These are phyloP conservation scores for Ennomos quercinarius DNA, from an alignment of 2,888 invertebrate genomes.

Conservation along the genomic window DNA sequence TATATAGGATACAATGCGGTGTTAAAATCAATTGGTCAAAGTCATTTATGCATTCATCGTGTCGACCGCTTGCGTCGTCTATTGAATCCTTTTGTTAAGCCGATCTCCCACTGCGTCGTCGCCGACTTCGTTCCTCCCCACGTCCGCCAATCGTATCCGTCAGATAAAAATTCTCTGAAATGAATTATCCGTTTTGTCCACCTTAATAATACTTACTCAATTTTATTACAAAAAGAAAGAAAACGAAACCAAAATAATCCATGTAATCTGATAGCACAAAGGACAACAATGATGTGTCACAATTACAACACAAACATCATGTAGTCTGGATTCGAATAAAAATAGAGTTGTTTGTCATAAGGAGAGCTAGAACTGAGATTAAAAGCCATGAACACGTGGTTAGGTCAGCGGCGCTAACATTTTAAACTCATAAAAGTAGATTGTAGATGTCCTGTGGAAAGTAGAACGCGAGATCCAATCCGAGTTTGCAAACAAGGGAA, in stretches of 20 bases:
- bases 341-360: conserved; percentile 49
- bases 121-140: conserved; percentile 54
- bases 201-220: conserved; percentile 6
- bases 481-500: conserved; percentile 84
- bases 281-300: conserved; percentile 40
- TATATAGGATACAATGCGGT: conserved; percentile 59
- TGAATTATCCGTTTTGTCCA: conserved; percentile 33
- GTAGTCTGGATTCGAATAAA: conserved; percentile 36
- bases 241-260: conserved; percentile 32
- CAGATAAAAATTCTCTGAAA: conserved; percentile 55
- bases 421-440: conserved; percentile 83
- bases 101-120: conserved; percentile 69
- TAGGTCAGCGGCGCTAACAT: conserved; percentile 68
- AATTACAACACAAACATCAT: conserved; percentile 3
- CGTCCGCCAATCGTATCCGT: conserved; percentile 53
- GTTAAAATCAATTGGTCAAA: conserved; percentile 82
- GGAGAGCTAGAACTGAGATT: conserved; percentile 48
- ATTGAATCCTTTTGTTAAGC: conserved; percentile 67
- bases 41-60: conserved; percentile 72
- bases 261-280: conserved; percentile 35
- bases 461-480: conserved; percentile 83
- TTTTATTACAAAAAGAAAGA: conserved; percentile 13
- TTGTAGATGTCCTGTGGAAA: conserved; percentile 80
- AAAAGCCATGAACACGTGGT: conserved; percentile 59
- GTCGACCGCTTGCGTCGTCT: conserved; percentile 58